These are phyloP conservation scores for Ascidia mentula DNA, from an alignment of 23 tunicate species.

Conservation along the genomic window DNA sequence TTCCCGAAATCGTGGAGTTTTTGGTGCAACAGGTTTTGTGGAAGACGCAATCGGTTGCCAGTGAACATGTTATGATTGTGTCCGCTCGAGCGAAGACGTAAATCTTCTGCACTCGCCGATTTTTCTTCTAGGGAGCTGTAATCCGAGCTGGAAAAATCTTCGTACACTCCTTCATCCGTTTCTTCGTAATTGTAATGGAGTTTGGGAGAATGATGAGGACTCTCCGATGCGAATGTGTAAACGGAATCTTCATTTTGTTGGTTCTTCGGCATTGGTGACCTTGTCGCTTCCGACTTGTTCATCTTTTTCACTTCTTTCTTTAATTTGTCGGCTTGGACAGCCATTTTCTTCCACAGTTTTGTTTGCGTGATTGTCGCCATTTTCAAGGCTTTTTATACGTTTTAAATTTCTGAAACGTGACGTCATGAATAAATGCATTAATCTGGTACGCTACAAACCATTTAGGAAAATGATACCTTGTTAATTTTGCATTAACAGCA, in stretches of 20 bases:
- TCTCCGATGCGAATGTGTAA: not conserved
- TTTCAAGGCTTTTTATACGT: not conserved
- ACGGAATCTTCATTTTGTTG: not conserved
- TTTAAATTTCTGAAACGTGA: no score
- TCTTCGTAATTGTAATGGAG: not conserved
- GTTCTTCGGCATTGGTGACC: not conserved
- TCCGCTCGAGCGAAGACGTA: not conserved
- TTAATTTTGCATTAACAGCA: no score
- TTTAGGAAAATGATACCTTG: no score
- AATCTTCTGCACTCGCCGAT: not conserved
- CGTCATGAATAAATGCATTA: no score
- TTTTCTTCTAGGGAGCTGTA: not conserved
- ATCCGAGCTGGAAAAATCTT: not conserved
- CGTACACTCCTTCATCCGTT: not conserved
- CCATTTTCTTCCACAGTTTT: constrained; percentile 6
- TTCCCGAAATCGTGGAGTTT: not conserved
- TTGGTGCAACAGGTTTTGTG: not conserved
- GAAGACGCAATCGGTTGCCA: not conserved
- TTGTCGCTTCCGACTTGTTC: not conserved
- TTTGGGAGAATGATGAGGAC: not conserved
- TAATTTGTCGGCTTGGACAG: not conserved
- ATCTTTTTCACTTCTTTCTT: not conserved
- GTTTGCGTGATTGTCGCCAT: constrained; percentile 1
- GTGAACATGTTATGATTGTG: no score
- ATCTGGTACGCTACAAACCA: no score